These are phyloP conservation scores for Barnardius zonarius DNA, from an alignment of 2,113 vertebrate species.

Conservation along the genomic window DNA sequence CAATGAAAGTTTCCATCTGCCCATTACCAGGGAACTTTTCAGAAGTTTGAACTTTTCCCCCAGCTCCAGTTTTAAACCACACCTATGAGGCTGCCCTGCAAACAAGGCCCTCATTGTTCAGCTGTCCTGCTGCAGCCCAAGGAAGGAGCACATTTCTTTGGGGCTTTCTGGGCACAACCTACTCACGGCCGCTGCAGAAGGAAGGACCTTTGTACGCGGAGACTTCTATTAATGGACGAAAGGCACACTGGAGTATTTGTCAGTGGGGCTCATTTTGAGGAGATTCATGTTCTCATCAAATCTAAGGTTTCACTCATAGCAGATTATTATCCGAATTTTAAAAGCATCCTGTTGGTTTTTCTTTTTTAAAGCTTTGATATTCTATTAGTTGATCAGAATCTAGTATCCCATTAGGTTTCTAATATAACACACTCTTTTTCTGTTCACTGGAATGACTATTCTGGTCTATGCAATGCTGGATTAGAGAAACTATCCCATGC, in stretches of 20 bases:
- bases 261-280: neutral
- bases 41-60: constrained; percentile 15
- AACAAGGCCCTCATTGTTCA: constrained; percentile 57
- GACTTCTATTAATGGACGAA: neutral
- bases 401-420: neutral
- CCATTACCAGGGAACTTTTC: neutral
- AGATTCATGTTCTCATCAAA: constrained; percentile 2
- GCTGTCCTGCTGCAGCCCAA: neutral
- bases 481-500: neutral
- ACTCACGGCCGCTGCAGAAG: neutral
- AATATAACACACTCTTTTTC: neutral
- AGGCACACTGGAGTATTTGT: neutral
- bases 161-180: neutral
- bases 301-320: constrained; percentile 23
- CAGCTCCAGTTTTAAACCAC: neutral
- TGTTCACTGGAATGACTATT: neutral
- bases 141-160: neutral
- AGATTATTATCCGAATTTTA: constrained; percentile 52
- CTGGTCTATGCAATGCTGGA: neutral
- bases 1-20: neutral
- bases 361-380: constrained; percentile 29
- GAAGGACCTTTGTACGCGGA: neutral
- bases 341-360: constrained; percentile 14
- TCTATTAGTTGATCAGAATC: constrained; percentile 20
- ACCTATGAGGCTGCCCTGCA: neutral